Evolutionary conservation across 2,888 invertebrate genomes (phyloP), one percentile per base, ranked within the genome.

Genomic region (Melanophora roralis): DNA sequence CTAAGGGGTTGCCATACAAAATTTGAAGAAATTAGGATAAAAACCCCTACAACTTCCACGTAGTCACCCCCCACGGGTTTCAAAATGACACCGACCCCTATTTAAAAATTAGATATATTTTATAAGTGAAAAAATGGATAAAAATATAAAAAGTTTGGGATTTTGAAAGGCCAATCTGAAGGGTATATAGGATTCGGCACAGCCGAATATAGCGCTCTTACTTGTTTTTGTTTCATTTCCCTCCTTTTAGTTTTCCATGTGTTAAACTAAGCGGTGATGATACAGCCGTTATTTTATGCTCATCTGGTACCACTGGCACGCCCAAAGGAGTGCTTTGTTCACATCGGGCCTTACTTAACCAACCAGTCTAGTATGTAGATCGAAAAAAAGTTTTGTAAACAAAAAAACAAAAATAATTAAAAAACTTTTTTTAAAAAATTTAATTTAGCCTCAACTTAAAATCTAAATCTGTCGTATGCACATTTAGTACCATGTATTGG

Each of bases 401-500:
- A 0, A 32, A 34, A 11, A 4, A 12, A n/a, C 53, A 19, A 53
- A 8, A 43, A 8, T 27, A 47, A 43, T 55, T 34, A 3, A 27
- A 6, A 27, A 27, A n/a, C n/a, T 4, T 14, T 19, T 34, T n/a
- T 11, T n/a, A n/a, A 40, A n/a, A 9, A 21, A 19, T 40, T n/a
- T 6, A 19, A 21, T 32, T 0, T 3, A 65, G 64, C 1, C 9
- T 59, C 5, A 71, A 59, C 53, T 12, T 67, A 9, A 57, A 65
- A 34, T 59, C 38, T 14, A 83, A 85, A 40, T 85, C 87, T 0
- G 80, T 87, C 1, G 60, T 86, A 0, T 76, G 86, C 3, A 84
- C 85, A 12, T 88, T 86, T 27, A 88, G 88, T 60, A 86, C 88
- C 0, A 74, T 89, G 38, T 88, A 88, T 67, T 89, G 89, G 89